phyloP scores from a whole-genome alignment of 2,888 invertebrate species.

The Mellilla xanthometata region DNA sequence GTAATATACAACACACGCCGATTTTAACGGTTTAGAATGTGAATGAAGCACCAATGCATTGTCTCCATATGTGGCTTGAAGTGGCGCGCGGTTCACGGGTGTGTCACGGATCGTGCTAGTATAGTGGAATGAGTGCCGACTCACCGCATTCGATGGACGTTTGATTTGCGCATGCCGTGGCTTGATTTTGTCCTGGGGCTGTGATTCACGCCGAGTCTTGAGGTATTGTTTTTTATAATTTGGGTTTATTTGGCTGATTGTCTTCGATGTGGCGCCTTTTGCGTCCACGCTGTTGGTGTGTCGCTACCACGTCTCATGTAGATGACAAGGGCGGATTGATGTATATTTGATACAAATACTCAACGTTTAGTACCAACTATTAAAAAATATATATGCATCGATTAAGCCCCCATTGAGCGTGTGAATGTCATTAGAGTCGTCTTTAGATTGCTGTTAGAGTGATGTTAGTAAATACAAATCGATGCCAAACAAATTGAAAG shows the following conservation, averaged over 20 bases:
- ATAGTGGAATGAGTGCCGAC: conserved; percentile 82
- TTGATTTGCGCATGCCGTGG: conserved; percentile 79
- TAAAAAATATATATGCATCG: too few relatives aligned
- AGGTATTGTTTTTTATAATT: conserved; percentile 74
- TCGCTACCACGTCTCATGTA: conserved; percentile 54
- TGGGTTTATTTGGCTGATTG: conserved; percentile 69
- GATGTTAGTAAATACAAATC: conserved; percentile 54
- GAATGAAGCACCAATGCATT: conserved; percentile 61
- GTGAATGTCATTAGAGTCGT: conserved; percentile 54
- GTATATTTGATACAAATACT: too few relatives aligned
- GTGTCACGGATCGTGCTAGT: conserved; percentile 60
- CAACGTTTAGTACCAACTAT: too few relatives aligned
- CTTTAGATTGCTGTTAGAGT: conserved; percentile 45
- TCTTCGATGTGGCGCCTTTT: conserved; percentile 70
- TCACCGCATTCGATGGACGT: conserved; percentile 80
- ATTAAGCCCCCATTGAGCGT: conserved; percentile 57
- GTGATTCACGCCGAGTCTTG: conserved; percentile 65
- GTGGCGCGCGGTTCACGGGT: conserved; percentile 50
- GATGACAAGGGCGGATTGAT: conserved; percentile 69
- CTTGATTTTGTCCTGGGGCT: conserved; percentile 78
- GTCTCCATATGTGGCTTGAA: conserved; percentile 55
- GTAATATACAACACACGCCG: conserved; percentile 64
- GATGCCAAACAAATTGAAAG: conserved; percentile 38
- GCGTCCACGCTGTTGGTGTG: conserved; percentile 71
- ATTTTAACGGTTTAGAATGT: conserved; percentile 51